These are phyloP conservation scores for Rhynchomys soricoides DNA, from an alignment of 2,113 vertebrate genomes.

Conservation along the genomic window DNA sequence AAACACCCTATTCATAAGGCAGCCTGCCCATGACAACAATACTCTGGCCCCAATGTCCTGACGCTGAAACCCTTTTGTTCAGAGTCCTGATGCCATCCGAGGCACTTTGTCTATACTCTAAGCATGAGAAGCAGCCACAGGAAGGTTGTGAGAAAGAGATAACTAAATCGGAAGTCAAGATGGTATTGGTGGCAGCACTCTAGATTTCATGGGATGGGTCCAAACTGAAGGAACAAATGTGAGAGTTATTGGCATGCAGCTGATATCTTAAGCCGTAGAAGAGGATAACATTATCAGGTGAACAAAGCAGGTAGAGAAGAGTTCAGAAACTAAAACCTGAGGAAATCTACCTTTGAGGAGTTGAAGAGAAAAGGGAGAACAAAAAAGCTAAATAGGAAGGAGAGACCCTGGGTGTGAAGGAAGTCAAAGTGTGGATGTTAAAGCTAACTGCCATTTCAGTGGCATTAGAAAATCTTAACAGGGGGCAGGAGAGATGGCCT, in stretches of 20 bases:
- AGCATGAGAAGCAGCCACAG: background rate
- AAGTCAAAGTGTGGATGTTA: background rate
- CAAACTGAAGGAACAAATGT: too few species aligned
- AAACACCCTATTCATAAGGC: background rate
- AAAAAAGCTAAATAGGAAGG: background rate
- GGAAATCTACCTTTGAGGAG: background rate
- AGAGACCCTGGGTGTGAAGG: background rate
- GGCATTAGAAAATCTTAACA: conserved; percentile 7
- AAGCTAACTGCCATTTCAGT: background rate
- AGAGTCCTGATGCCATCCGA: background rate
- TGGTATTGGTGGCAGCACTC: too few species aligned
- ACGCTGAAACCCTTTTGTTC: background rate
- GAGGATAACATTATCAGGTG: background rate
- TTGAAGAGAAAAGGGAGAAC: background rate
- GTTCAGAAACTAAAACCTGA: background rate
- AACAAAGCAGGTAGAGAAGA: background rate
- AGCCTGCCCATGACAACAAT: background rate
- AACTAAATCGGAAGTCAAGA: too few species aligned
- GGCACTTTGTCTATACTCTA: background rate
- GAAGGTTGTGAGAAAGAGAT: background rate
- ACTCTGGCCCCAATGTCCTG: background rate
- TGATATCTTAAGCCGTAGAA: background rate
- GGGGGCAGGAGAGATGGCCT: background rate
- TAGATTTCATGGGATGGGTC: too few species aligned
- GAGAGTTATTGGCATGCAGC: too few species aligned